These are phyloP conservation scores for Drosophila triauraria DNA, from an alignment of 1,140 invertebrate genomes.

Conservation along the genomic window DNA sequence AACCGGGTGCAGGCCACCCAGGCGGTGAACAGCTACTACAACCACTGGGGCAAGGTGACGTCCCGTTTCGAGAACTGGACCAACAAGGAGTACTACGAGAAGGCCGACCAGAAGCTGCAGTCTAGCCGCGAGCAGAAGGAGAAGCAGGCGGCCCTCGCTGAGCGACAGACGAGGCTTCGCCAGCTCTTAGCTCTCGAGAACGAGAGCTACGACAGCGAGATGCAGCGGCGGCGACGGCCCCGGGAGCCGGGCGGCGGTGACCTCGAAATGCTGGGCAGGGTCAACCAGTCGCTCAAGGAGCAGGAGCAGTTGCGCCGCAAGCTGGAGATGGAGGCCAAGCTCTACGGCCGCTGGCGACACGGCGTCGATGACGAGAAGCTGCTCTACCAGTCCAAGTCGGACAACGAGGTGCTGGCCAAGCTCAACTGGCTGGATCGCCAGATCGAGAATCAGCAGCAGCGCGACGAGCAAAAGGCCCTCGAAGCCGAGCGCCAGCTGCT, in stretches of 20 bases:
- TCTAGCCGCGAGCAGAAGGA: constrained; percentile 79
- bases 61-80: constrained; percentile 85
- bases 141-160: constrained; percentile 85
- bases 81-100: constrained; percentile 85
- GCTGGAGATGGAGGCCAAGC: constrained; percentile 85
- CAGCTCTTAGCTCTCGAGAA: constrained; percentile 86
- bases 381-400: constrained; percentile 76
- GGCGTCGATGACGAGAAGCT: constrained; percentile 80
- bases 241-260: constrained; percentile 22
- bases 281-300: constrained; percentile 83
- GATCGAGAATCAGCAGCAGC: constrained; percentile 85
- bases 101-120: constrained; percentile 84
- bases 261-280: constrained; percentile 77
- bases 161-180: constrained; percentile 85
- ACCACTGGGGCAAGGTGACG: constrained; percentile 82
- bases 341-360: constrained; percentile 86
- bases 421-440: constrained; percentile 86
- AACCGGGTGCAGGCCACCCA: constrained; percentile 71
- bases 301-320: constrained; percentile 85
- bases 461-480: constrained; percentile 84
- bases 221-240: constrained; percentile 65
- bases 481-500: constrained; percentile 74
- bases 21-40: constrained; percentile 78
- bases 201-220: constrained; percentile 84
- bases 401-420: constrained; percentile 85